Evolutionary conservation across 2,888 invertebrate genomes (phyloP).

Genomic region (Keiferia lycopersicella): DNA sequence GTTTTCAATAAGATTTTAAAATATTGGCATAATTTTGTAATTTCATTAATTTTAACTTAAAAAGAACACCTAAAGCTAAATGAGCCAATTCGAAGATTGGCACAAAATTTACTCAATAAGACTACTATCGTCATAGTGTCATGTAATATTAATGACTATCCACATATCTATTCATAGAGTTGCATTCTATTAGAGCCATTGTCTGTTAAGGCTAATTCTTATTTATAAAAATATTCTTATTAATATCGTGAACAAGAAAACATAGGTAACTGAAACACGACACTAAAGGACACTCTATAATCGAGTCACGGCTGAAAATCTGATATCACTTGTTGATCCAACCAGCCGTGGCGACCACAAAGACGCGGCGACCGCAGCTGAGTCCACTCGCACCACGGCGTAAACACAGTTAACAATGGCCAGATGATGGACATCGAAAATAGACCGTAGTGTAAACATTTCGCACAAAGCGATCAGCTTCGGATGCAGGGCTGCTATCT

Average conservation of each 20-base stretch:
- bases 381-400: slow-evolving; percentile 51
- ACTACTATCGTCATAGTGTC: too few relatives aligned
- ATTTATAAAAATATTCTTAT: too few relatives aligned
- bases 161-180: too few relatives aligned
- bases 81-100: too few relatives aligned
- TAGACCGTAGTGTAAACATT: slow-evolving; percentile 77
- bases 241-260: background rate
- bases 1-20: too few relatives aligned
- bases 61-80: too few relatives aligned
- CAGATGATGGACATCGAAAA: slow-evolving; percentile 79
- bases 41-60: too few relatives aligned
- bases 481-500: slow-evolving; percentile 20
- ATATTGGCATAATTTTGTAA: too few relatives aligned
- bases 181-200: too few relatives aligned
- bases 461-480: slow-evolving; percentile 68
- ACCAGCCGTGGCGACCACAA: background rate
- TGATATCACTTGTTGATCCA: slow-evolving; percentile 22
- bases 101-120: too few relatives aligned
- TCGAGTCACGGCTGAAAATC: slow-evolving; percentile 13
- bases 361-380: slow-evolving; percentile 46
- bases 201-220: too few relatives aligned
- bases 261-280: background rate
- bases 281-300: background rate
- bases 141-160: too few relatives aligned
- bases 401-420: slow-evolving; percentile 76